Conservation (phyloP, 2,797 vertebrate genomes). For the Tangara arthus region DNA sequence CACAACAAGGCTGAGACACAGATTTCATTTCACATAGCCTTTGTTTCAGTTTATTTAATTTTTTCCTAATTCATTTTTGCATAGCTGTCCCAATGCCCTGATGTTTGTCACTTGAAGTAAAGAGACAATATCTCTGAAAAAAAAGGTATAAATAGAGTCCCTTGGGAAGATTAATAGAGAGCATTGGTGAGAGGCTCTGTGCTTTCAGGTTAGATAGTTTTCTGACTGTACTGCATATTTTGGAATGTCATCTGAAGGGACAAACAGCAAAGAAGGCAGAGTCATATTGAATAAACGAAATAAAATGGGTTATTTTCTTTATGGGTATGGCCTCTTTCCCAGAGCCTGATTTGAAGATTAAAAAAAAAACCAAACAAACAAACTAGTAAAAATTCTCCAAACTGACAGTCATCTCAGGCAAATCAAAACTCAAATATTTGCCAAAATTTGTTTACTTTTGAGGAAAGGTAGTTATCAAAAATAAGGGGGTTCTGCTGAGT, state of each 20-base stretch:
- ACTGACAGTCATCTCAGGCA: neutral
- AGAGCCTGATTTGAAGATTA: neutral
- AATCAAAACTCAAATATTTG: neutral
- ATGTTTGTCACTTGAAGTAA: neutral
- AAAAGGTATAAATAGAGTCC: neutral
- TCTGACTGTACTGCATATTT: neutral
- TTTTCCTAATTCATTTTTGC: neutral
- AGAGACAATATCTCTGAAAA: neutral
- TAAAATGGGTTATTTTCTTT: neutral
- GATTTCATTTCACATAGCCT: neutral
- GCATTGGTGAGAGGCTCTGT: neutral
- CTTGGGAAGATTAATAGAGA: neutral
- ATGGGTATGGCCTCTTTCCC: neutral
- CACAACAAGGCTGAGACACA: neutral
- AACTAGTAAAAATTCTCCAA: neutral
- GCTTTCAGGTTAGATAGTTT: constrained; percentile 30
- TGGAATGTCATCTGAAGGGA: neutral
- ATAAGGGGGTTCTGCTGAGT: neutral
- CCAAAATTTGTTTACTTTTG: neutral
- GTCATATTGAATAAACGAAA: constrained; percentile 7
- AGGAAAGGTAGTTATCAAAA: neutral
- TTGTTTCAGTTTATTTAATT: constrained; percentile 31
- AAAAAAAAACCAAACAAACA: neutral
- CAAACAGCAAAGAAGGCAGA: neutral
- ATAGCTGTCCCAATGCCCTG: neutral